These are phyloP conservation scores for Heterotilapia buettikoferi DNA, from an alignment of 2,113 vertebrate species.

Conservation along the genomic window DNA sequence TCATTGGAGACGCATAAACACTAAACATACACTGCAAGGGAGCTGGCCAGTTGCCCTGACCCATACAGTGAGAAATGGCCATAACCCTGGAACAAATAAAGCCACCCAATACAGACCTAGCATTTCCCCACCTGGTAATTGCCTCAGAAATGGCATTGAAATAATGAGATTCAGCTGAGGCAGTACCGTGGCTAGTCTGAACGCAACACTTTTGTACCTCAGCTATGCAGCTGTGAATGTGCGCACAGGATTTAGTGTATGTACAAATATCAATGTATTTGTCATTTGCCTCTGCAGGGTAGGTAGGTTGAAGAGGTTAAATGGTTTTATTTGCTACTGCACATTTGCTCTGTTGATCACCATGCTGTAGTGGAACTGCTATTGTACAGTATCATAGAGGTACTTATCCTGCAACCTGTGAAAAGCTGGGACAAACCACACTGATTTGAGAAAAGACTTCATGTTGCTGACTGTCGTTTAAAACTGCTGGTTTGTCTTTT, in stretches of 20 bases:
- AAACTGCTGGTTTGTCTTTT: neutral
- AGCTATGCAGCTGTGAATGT: neutral
- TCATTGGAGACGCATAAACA: neutral
- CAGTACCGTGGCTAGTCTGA: neutral
- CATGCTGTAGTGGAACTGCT: conserved; percentile 32
- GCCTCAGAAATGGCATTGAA: conserved; percentile 22
- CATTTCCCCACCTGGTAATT: conserved; percentile 22
- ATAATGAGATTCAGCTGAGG: conserved; percentile 45
- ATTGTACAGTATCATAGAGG: neutral
- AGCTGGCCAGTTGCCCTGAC: neutral
- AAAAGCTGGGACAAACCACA: neutral
- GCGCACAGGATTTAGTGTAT: neutral
- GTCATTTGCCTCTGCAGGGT: conserved; percentile 19
- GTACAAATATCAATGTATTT: conserved; percentile 28
- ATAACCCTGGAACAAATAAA: conserved; percentile 41
- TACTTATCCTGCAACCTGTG: neutral
- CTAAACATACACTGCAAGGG: neutral
- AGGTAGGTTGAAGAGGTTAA: conserved; percentile 46
- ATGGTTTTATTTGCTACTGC: conserved; percentile 45
- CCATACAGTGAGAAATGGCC: conserved; percentile 7
- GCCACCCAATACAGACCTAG: conserved; percentile 2
- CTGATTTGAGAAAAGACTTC: neutral
- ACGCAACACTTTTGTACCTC: neutral
- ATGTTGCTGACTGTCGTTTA: neutral
- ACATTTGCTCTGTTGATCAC: conserved; percentile 28